Conservation (phyloP, 2,113 vertebrate species). For the Oreamnos americanus region DNA sequence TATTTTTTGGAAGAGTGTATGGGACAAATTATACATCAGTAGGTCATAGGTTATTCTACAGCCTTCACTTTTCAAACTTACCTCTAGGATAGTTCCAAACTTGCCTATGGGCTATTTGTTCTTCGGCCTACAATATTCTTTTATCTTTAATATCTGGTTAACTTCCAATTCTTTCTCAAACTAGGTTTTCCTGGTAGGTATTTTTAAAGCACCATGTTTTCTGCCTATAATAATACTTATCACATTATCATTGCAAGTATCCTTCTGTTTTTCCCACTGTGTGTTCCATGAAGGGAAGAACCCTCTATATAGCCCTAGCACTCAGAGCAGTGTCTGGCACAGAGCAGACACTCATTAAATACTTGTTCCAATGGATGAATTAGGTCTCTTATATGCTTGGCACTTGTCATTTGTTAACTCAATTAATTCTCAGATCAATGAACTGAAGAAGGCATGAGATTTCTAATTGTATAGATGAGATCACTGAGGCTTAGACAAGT, state of each 20-base stretch:
- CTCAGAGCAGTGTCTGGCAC: neutral
- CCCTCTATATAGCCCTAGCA: neutral
- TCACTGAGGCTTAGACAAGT: neutral
- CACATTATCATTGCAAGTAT: neutral
- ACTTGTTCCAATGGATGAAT: neutral
- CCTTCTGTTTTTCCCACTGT: neutral
- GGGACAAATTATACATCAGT: neutral
- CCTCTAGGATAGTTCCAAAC: neutral
- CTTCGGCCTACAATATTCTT: neutral
- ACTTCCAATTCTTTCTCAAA: neutral
- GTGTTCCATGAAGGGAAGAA: neutral
- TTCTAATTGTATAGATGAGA: slow-evolving; percentile 34
- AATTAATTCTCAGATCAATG: slow-evolving; percentile 37
- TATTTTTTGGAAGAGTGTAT: neutral
- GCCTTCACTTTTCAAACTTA: neutral
- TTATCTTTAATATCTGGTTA: neutral
- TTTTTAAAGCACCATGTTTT: neutral
- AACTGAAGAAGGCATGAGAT: neutral
- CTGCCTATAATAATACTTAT: neutral
- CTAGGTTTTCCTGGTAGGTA: neutral
- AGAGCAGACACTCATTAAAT: slow-evolving; percentile 1
- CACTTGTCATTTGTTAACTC: slow-evolving; percentile 31
- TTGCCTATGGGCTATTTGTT: neutral
- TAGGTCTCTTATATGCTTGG: neutral
- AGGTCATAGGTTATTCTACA: neutral